Evolutionary conservation across 2,888 invertebrate species (phyloP).

Genomic region (Sesia apiformis): DNA sequence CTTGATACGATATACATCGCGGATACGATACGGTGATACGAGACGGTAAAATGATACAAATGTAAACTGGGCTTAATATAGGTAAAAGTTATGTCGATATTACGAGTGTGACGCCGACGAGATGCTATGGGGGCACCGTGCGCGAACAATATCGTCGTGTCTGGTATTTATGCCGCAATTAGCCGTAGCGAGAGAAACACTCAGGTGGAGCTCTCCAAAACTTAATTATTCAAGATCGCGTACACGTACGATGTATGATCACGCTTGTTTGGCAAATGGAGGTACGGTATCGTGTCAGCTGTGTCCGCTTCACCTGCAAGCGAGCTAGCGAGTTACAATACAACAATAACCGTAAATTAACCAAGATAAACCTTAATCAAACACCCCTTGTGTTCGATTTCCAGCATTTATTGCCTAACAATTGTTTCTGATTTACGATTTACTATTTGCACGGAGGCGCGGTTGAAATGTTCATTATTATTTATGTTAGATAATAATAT

Average conservation of each 20-base stretch:
- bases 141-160: constrained; percentile 5
- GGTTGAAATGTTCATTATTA: constrained; percentile 45
- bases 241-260: constrained; percentile 3
- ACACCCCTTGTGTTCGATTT: constrained; percentile 66
- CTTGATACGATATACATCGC: too few relatives aligned
- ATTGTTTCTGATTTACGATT: constrained; percentile 72
- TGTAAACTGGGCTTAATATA: too few relatives aligned
- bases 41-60: too few relatives aligned
- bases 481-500: constrained; percentile 23
- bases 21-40: too few relatives aligned
- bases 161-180: constrained; percentile 7
- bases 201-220: constrained; percentile 6
- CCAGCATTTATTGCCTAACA: constrained; percentile 64
- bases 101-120: too few relatives aligned
- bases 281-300: constrained; percentile 1
- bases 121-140: not conserved
- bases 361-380: constrained; percentile 70
- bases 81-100: too few relatives aligned
- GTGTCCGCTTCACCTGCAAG: not conserved
- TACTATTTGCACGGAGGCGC: constrained; percentile 47
- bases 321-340: constrained; percentile 2
- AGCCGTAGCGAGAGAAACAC: constrained; percentile 5
- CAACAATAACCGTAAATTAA: constrained; percentile 64
- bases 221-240: constrained; percentile 15
- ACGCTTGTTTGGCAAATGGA: constrained; percentile 14